phyloP scores from a whole-genome alignment of 2,888 invertebrate genomes.

The Eupithecia exiguata region DNA sequence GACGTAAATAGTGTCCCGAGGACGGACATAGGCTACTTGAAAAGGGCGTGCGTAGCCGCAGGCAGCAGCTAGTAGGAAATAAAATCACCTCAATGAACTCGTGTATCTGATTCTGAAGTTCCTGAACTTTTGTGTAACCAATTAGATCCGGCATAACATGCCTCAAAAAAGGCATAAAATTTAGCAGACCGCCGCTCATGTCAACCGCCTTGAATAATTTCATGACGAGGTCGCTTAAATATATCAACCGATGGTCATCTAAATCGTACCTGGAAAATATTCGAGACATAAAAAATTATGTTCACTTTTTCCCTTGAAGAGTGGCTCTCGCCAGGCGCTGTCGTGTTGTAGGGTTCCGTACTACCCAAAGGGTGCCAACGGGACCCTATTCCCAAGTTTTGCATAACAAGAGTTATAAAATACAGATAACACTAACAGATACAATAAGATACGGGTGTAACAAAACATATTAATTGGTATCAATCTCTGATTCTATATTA shows the following conservation, averaged over 20 bases:
- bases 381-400: too few relatives aligned
- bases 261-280: slow-evolving; percentile 78
- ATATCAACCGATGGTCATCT: slow-evolving; percentile 81
- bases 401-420: too few relatives aligned
- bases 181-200: slow-evolving; percentile 88
- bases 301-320: not conserved
- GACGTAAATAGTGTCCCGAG: too few relatives aligned
- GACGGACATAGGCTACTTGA: too few relatives aligned
- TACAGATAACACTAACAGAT: too few relatives aligned
- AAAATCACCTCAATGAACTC: slow-evolving; percentile 78
- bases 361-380: too few relatives aligned
- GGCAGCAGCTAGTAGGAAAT: too few relatives aligned
- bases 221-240: slow-evolving; percentile 84
- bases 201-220: slow-evolving; percentile 86
- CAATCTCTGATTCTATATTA: too few relatives aligned
- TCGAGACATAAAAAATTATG: slow-evolving; percentile 8
- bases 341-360: too few relatives aligned
- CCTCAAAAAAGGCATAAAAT: slow-evolving; percentile 87
- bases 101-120: slow-evolving; percentile 79
- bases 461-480: too few relatives aligned
- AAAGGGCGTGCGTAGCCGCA: too few relatives aligned
- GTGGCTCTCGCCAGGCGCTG: not conserved
- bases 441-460: too few relatives aligned
- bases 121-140: slow-evolving; percentile 84
- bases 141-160: slow-evolving; percentile 85